Evolutionary conservation across 2,888 invertebrate genomes (phyloP), one percentile per base, ranked within the genome.

Genomic region (Erebia aethiops): DNA sequence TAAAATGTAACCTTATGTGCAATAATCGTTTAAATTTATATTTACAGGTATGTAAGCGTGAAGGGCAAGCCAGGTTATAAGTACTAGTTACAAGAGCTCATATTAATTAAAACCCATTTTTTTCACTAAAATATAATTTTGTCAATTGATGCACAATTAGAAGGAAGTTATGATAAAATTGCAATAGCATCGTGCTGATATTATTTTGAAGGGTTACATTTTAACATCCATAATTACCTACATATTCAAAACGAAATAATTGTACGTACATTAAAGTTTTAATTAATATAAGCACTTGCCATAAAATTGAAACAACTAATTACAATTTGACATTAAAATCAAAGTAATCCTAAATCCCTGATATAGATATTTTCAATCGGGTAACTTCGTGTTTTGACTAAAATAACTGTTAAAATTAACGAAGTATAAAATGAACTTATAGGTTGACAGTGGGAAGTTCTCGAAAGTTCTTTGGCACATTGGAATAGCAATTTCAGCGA

Each of bases 41-140:
- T 92, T 86, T 92, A 90, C 90, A 77, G 77, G 82, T 85, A 43
- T 82, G 84, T 86, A 91, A 90, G 92, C 92, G 92, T 91, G 92
- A 85, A 80, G 86, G 84, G 85, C 86, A 91, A 91, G 92, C 92
- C 85, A 87, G 85, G 70, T 66, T 74, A 72, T 61, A 61, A n/a
- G 16, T 61, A 67, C 69, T 67, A 74, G 49, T 41, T 51, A 51
- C 63, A 64, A 41, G 68, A 54, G 64, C 52, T 51, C 35, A 7
- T 64, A 64, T 35, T 69, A 61, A 51, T 35, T 69, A 70, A 52
- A 66, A 66, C 65, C 5, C 16, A 2, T 52, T 52, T 52, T n/a
- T 52, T 52, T 52, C 13, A n/a, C 0, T 26, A 26, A 26, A 26
- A 26, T 26, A 26, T 7, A 8, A 9, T 52, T 52, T 52, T 52